phyloP scores from a whole-genome alignment of 2,888 invertebrate species.

The Cerceris rybyensis region DNA sequence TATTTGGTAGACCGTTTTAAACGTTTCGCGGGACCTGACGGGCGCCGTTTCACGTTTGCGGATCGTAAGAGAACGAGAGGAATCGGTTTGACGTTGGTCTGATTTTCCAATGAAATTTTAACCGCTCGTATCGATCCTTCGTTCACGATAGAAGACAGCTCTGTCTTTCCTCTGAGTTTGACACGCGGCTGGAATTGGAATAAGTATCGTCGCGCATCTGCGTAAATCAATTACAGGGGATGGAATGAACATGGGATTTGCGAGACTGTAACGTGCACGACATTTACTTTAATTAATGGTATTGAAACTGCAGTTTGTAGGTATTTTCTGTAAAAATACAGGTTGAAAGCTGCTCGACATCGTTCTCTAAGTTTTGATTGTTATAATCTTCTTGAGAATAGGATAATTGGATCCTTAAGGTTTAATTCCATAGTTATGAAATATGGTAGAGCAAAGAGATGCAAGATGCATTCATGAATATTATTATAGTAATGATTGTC shows the following conservation, averaged over 20 bases:
- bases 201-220: slow-evolving; percentile 10
- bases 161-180: slow-evolving; percentile 21
- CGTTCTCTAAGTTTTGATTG: no score
- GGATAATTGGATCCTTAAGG: no score
- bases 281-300: no score
- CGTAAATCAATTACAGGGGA: not conserved
- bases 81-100: not conserved
- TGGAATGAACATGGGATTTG: not conserved
- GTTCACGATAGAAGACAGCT: not conserved
- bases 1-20: not conserved
- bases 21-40: not conserved
- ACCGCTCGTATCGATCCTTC: slow-evolving; percentile 11
- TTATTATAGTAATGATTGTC: no score
- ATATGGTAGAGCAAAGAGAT: no score
- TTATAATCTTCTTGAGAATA: no score
- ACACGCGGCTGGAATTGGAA: slow-evolving; percentile 25
- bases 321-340: no score
- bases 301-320: no score
- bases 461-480: no score
- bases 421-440: no score
- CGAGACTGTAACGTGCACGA: no score
- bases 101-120: not conserved
- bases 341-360: no score
- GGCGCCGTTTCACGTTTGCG: not conserved
- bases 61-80: not conserved